A percentile compares a stretch with the other conserved stretches of the same genome.
Evolutionary conservation across 2,113 vertebrate species (phyloP).

Genomic region (Ceyx margarethae): DNA sequence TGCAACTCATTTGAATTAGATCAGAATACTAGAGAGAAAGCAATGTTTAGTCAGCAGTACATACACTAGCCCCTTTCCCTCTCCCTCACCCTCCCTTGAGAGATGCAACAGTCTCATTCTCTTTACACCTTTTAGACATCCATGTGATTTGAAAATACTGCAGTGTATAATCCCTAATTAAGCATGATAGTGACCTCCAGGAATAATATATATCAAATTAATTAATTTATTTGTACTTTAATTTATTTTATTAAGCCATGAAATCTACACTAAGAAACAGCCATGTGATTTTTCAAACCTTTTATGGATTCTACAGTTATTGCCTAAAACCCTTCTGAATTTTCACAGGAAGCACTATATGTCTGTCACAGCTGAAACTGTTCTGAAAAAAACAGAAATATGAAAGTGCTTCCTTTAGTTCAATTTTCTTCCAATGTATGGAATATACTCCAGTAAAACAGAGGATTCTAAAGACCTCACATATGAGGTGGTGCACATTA

Average conservation of each 20-base stretch:
- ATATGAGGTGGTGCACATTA: not conserved
- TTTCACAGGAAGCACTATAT: not conserved
- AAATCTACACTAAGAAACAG: not conserved
- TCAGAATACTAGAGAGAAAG: not conserved
- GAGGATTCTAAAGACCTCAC: not conserved
- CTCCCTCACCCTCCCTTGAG: not conserved
- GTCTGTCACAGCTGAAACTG: not conserved
- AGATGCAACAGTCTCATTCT: not conserved
- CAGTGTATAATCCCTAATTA: not conserved
- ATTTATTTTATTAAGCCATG: not conserved
- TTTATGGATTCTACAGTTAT: not conserved
- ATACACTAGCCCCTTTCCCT: not conserved
- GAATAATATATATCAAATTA: not conserved
- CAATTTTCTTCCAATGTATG: not conserved
- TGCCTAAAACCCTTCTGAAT: not conserved
- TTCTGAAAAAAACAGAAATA: no score
- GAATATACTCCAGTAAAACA: not conserved
- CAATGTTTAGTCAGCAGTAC: not conserved
- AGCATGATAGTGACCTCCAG: not conserved
- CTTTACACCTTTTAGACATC: not conserved
- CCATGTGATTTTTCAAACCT: not conserved
- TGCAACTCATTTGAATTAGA: not conserved
- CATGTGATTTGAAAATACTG: not conserved
- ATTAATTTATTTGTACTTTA: not conserved
- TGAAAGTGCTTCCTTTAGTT: not conserved